Base-by-base conservation (phyloP, 1,140 invertebrate genomes). In the Glossosoma conforme region DNA sequence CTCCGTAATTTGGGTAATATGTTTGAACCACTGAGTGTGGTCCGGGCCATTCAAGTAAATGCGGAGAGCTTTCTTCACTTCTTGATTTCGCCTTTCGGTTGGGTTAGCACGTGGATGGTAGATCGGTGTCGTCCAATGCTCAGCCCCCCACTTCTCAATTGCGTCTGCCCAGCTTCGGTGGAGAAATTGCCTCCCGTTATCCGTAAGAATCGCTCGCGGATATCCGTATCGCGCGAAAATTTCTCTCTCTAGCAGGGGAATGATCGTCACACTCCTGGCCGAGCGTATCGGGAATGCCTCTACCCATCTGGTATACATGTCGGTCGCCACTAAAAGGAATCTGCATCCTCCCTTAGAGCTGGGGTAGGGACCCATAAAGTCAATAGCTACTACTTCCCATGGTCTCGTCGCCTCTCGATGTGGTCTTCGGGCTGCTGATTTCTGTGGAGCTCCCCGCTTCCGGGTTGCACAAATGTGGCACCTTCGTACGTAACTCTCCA, bases 51-150 rank as follows among this genome's bases (percentile, higher is more conserved):
- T 17, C 14, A 41, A 19, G 13, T 32, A 19, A 2, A 41, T 30
- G 1, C 37, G 13, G 11, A 49, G 15, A 2, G 15, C 24, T 13
- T 41, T 41, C 10, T 49, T 49, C 2, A 49, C 30, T 19, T 49
- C 37, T n/a, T 28, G 25, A n/a, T 28, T 28, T 8, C 25, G 25
- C 6, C 25, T 6, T 28, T 28, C 25, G 6, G 6, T 28, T 28
- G 25, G 25, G n/a, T 28, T 28, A 8, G 6, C 6, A 8, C 25
- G 6, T 28, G 25, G 25, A 28, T 8, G n/a, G n/a, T 28, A 28
- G 6, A n/a, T 28, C n/a, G 25, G 25, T n/a, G 25, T 28, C 6
- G 25, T 28, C 25, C 25, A 28, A 28, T 28, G 25, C 25, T 6
- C 25, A 28, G 25, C n/a, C 6, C 25, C 25, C 25, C 25, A 28